A percentile compares a stretch with the other conserved stretches of the same genome.
phyloP scores from a whole-genome alignment of 2,113 vertebrate genomes.

The Bungarus multicinctus region DNA sequence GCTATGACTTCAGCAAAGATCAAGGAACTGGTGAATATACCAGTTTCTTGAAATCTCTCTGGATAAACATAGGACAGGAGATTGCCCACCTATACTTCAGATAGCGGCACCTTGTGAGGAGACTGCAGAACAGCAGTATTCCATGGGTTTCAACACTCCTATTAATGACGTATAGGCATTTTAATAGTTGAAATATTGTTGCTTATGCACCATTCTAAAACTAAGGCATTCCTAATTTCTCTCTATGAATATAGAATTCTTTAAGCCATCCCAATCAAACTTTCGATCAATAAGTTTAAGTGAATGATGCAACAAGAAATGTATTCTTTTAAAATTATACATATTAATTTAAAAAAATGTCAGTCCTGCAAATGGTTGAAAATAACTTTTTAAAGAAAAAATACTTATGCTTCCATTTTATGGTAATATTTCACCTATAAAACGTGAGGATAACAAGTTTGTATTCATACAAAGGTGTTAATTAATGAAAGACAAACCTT shows the following conservation, averaged over 20 bases:
- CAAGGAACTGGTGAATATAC: not conserved
- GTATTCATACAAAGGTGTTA: constrained; percentile 85
- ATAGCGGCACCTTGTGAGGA: not conserved
- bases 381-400: constrained; percentile 55
- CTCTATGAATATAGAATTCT: not conserved
- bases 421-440: constrained; percentile 78
- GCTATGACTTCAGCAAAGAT: not conserved
- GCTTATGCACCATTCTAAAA: not conserved
- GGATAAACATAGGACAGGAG: not conserved
- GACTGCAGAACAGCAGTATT: not conserved
- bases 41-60: not conserved
- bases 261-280: not conserved
- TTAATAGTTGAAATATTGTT: constrained; percentile 17
- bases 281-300: not conserved
- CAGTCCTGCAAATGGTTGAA: constrained; percentile 63
- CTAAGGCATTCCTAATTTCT: not conserved
- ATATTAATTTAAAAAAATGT: constrained; percentile 52
- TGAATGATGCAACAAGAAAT: not conserved
- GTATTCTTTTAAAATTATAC: constrained; percentile 31
- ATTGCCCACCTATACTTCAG: not conserved
- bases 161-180: not conserved
- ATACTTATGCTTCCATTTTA: constrained; percentile 64
- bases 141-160: not conserved
- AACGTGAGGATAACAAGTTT: constrained; percentile 76
- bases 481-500: constrained; percentile 87